Conservation (phyloP, 2,113 vertebrate species). For the Misgurnus mizolepis region DNA sequence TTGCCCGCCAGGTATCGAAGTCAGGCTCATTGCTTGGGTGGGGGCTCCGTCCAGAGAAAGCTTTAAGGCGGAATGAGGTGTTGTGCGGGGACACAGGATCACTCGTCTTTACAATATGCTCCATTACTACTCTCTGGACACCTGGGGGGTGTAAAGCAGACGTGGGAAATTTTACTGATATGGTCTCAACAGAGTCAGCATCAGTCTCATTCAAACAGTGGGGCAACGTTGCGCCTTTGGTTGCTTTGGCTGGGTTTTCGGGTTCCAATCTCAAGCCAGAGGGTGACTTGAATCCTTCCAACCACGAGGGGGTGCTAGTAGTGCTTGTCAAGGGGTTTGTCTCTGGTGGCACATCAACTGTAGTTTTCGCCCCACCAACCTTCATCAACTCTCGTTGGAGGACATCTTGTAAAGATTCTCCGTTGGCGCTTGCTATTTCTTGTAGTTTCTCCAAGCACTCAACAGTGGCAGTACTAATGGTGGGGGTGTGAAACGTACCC, state of each 20-base stretch:
- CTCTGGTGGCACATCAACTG: background rate
- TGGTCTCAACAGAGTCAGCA: background rate
- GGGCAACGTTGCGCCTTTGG: background rate
- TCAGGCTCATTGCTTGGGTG: background rate
- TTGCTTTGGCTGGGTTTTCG: background rate
- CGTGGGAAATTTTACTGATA: background rate
- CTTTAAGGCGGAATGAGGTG: background rate
- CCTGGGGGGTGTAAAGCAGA: background rate
- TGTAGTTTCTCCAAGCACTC: too few relatives aligned
- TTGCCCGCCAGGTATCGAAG: background rate
- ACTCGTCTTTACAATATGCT: background rate
- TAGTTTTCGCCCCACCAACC: too few relatives aligned
- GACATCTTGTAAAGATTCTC: background rate
- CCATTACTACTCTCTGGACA: background rate
- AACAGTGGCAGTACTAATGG: background rate
- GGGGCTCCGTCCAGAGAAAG: background rate
- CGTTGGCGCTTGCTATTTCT: background rate
- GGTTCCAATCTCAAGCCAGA: background rate
- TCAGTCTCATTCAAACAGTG: background rate
- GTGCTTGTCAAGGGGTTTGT: background rate
- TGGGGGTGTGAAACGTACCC: background rate
- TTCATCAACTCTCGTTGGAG: too few relatives aligned
- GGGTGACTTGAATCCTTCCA: background rate
- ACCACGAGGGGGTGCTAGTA: background rate
- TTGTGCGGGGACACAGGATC: background rate